phyloP scores from a whole-genome alignment of 2,113 vertebrate species.

The Actinemys pallida region DNA sequence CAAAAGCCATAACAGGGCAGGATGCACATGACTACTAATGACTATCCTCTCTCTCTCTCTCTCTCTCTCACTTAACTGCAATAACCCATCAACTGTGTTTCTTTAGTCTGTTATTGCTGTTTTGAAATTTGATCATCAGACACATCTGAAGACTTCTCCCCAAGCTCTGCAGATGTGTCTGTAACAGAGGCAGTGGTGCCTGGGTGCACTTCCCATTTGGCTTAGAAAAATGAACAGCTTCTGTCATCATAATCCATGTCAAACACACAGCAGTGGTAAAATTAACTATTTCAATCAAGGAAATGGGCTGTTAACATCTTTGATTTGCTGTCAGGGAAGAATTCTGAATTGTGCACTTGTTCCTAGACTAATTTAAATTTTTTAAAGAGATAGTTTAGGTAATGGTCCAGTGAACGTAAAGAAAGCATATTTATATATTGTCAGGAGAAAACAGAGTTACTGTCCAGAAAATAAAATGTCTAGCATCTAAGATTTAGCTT shows the following conservation, averaged over 20 bases:
- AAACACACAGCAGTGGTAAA: slow-evolving; percentile 62
- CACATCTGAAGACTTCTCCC: slow-evolving; percentile 71
- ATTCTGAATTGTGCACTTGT: slow-evolving; percentile 62
- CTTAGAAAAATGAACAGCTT: slow-evolving; percentile 65
- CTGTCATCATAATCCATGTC: slow-evolving; percentile 42
- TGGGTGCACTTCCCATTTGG: slow-evolving; percentile 61
- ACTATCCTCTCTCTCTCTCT: slow-evolving; percentile 31
- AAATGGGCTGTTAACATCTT: slow-evolving; percentile 65
- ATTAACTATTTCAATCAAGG: slow-evolving; percentile 72
- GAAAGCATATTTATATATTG: background rate
- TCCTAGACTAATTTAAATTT: slow-evolving; percentile 34
- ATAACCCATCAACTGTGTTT: slow-evolving; percentile 68
- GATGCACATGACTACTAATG: slow-evolving; percentile 70
- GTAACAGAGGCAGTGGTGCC: slow-evolving; percentile 74
- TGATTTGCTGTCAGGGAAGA: slow-evolving; percentile 50
- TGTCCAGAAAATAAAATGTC: slow-evolving; percentile 44
- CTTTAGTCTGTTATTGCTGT: slow-evolving; percentile 74
- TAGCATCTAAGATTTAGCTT: slow-evolving; percentile 58
- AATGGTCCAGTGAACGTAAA: slow-evolving; percentile 59
- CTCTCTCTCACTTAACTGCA: slow-evolving; percentile 70
- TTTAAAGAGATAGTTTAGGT: slow-evolving; percentile 59
- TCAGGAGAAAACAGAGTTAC: background rate
- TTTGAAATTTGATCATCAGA: slow-evolving; percentile 78
- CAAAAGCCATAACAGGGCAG: slow-evolving; percentile 55
- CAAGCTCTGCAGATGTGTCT: slow-evolving; percentile 79